A percentile compares a stretch with the other conserved stretches of the same genome.
Evolutionary conservation across 2,113 vertebrate genomes (phyloP).

Genomic region (Pollachius pollachius): DNA sequence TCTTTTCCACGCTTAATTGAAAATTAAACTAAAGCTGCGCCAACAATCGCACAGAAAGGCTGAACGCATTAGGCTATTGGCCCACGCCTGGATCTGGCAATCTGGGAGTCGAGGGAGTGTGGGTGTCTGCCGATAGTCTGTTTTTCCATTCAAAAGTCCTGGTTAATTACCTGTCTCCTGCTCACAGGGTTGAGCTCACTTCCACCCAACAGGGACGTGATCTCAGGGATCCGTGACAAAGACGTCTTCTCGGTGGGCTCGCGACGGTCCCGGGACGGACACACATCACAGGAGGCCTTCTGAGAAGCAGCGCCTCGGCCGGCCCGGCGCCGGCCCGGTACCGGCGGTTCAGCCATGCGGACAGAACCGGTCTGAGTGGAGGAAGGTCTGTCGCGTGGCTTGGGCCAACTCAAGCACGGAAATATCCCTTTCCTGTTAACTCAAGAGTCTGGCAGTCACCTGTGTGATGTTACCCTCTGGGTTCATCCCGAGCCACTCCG

Average conservation of each 20-base stretch:
- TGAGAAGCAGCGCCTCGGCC: slow-evolving; percentile 49
- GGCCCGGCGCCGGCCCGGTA: slow-evolving; percentile 45
- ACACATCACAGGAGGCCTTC: slow-evolving; percentile 60
- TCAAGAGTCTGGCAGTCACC: slow-evolving; percentile 63
- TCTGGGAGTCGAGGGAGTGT: slow-evolving; percentile 32
- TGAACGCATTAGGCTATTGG: slow-evolving; percentile 66
- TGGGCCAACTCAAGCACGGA: slow-evolving; percentile 69
- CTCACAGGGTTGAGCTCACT: slow-evolving; percentile 23
- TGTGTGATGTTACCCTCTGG: slow-evolving; percentile 54
- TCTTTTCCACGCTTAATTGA: slow-evolving; percentile 69
- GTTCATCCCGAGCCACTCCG: slow-evolving; percentile 38
- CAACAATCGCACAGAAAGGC: slow-evolving; percentile 74
- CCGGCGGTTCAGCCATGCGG: slow-evolving; percentile 48
- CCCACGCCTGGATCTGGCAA: slow-evolving; percentile 51
- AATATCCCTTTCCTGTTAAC: slow-evolving; percentile 75
- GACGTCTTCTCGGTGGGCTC: slow-evolving; percentile 16
- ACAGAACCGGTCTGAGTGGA: slow-evolving; percentile 59
- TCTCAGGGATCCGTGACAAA: slow-evolving; percentile 46
- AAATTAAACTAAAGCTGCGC: slow-evolving; percentile 67
- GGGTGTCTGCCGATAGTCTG: slow-evolving; percentile 60
- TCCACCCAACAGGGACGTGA: slow-evolving; percentile 24
- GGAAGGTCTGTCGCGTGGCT: slow-evolving; percentile 49
- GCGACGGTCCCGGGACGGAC: slow-evolving; percentile 46
- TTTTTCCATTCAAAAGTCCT: slow-evolving; percentile 70
- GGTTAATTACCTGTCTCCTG: slow-evolving; percentile 36